Percentiles rank a stretch among this genome's conserved stretches.
These are phyloP conservation scores for Octopus bimaculoides DNA, from an alignment of 1,140 invertebrate species.

Conservation along the genomic window DNA sequence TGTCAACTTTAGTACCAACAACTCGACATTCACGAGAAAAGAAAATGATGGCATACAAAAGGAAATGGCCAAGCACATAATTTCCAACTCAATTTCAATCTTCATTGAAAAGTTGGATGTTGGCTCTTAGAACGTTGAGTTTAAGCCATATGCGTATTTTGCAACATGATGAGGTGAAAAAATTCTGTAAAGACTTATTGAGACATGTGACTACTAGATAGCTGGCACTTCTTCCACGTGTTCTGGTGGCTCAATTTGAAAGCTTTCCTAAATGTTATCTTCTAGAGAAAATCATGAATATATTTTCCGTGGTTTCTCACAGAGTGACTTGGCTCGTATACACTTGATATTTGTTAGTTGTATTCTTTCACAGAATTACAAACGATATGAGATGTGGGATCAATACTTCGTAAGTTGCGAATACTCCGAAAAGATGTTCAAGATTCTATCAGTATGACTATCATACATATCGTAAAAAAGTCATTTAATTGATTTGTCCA, in stretches of 20 bases:
- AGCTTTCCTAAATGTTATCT: background rate
- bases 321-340: background rate
- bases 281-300: background rate
- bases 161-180: slow-evolving; percentile 1
- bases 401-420: background rate
- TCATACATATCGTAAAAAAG: slow-evolving; percentile 1
- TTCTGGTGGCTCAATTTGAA: background rate
- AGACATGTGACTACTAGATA: background rate
- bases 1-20: slow-evolving; percentile 1
- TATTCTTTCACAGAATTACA: background rate
- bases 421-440: background rate
- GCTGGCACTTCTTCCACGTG: background rate
- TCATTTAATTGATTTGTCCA: background rate
- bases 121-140: background rate
- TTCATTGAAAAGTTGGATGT: slow-evolving; percentile 2
- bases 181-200: background rate
- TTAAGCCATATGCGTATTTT: slow-evolving; percentile 7
- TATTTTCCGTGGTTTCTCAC: background rate
- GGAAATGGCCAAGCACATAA: background rate
- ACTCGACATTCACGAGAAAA: background rate
- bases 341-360: background rate
- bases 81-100: background rate
- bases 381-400: background rate
- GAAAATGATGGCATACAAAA: background rate
- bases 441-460: background rate